Conservation (phyloP, 2,113 vertebrate species). For the Gnathonemus longibarbis region DNA sequence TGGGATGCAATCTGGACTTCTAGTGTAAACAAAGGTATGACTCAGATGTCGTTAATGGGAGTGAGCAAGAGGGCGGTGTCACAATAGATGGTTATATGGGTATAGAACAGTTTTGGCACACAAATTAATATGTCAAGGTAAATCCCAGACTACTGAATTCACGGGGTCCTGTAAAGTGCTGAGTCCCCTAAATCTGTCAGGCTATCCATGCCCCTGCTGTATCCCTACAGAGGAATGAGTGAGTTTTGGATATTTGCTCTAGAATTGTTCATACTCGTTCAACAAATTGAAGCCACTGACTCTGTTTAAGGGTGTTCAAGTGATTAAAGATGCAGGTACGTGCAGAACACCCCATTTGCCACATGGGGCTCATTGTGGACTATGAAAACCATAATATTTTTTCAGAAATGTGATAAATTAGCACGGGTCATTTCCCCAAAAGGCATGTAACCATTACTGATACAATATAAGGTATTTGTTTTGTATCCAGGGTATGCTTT, state of each 20-base stretch:
- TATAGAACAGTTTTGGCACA: background rate
- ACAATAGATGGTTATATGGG: background rate
- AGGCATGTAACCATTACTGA: background rate
- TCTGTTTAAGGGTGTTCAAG: background rate
- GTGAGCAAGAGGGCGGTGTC: background rate
- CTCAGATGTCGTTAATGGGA: background rate
- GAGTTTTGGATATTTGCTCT: background rate
- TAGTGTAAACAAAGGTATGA: background rate
- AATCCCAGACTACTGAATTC: background rate
- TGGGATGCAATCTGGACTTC: background rate
- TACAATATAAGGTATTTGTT: background rate
- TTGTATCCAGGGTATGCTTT: background rate
- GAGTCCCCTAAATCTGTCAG: background rate
- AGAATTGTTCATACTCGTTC: background rate
- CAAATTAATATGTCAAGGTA: background rate
- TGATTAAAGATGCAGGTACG: background rate
- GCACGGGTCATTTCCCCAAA: background rate
- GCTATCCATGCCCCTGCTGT: background rate
- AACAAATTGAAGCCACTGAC: background rate
- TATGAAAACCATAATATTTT: background rate
- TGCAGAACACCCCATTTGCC: background rate
- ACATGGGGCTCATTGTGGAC: background rate
- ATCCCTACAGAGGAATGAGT: background rate
- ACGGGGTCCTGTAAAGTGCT: background rate
- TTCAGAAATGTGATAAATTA: background rate